Base-by-base conservation (phyloP, 1,140 invertebrate species). In the Drosophila ercepeae region DNA sequence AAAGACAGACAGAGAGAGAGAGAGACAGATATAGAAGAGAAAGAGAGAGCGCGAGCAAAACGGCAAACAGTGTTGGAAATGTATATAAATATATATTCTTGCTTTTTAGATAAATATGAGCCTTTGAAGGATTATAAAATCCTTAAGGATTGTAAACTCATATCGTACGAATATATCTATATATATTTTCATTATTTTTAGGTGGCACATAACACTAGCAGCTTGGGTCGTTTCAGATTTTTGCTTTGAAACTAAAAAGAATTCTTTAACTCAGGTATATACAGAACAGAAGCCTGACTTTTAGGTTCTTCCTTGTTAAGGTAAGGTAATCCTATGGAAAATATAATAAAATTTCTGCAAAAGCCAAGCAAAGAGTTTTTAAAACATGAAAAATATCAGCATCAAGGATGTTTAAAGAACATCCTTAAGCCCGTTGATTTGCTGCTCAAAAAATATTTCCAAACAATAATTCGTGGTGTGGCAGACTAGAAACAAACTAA, bases 391-490 rank as follows among this genome's bases (percentile, higher is more conserved):
- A 27, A 27, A 27, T 27, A 27, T 11, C 8, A 32, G 29, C 11
- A 32, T 4, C 11, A 32, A 32, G 29, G 29, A 32, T 32, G 29
- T 32, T 32, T 32, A n/a, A n/a, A 32, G 9, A 29, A 32, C 11
- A 3, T 4, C 9, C 9, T 27, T 27, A 27, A 9, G 13, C 21
- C 13, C 21, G 36, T 39, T 16, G 4, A 39, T 39, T 16, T 39
- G 36, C 52, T 52, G 48, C 55, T 51, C 48, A 34, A 49, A 32
- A n/a, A 19, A 25, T 14, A 71, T 58, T 53, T 68, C 49, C 29
- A 72, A 72, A 72, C 69, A 72, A 72, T 72, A 72, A 72, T 83
- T 83, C 75, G 79, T 83, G 81, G 79, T 83, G 81, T 83, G 78
- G 75, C 69, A 54, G 53, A 68, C 42, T 39, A 32, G 1, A 63